phyloP scores from a whole-genome alignment of 2,113 vertebrate species.

The Lepus timidus region DNA sequence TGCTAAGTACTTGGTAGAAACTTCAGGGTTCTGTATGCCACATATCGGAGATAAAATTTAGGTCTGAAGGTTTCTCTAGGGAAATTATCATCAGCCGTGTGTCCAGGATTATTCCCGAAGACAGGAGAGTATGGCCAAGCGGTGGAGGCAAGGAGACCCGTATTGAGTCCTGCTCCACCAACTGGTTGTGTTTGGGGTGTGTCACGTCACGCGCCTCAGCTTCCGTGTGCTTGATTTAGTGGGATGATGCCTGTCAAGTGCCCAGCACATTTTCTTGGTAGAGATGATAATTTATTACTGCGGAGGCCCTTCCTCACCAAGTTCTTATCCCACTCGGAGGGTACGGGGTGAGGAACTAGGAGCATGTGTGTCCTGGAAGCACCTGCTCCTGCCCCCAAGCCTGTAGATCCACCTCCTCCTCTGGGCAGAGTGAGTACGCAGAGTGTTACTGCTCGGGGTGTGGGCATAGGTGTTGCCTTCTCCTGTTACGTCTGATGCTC shows the following conservation, averaged over 20 bases:
- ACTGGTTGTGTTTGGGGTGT: neutral
- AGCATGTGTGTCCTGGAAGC: neutral
- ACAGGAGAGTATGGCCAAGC: neutral
- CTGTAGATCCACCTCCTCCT: neutral
- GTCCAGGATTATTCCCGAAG: neutral
- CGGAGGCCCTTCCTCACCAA: neutral
- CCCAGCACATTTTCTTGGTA: neutral
- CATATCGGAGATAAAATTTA: neutral
- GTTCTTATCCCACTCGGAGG: neutral
- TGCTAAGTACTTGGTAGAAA: conserved; percentile 53
- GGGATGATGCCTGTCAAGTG: neutral
- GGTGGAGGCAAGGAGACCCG: neutral
- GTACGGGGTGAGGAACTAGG: neutral
- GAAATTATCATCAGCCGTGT: neutral
- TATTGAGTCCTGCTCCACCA: neutral
- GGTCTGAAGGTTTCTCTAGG: neutral
- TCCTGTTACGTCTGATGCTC: neutral
- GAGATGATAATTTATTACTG: neutral
- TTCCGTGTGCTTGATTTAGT: neutral
- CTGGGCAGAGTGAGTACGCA: neutral
- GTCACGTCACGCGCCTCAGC: neutral
- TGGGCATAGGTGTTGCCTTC: neutral
- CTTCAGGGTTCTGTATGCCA: neutral
- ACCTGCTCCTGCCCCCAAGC: neutral
- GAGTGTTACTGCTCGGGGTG: no score